A percentile compares a stretch with the other conserved stretches of the same genome.
Evolutionary conservation across 2,888 invertebrate genomes (phyloP).

Genomic region (Dyspetes luteomarginatus): DNA sequence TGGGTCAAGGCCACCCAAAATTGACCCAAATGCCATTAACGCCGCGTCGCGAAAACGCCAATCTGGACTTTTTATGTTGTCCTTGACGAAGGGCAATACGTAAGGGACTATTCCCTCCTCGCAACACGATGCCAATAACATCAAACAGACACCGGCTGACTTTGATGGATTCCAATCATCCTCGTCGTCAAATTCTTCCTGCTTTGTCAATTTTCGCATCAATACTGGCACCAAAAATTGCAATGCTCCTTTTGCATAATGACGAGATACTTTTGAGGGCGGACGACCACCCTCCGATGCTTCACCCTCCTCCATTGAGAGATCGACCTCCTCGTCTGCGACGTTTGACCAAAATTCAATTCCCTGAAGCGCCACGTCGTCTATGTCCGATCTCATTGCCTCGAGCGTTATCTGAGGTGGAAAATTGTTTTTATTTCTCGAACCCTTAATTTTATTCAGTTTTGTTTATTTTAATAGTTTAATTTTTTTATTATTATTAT

Average conservation of each 20-base stretch:
- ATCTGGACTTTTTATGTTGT: slow-evolving; percentile 95
- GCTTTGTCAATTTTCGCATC: slow-evolving; percentile 96
- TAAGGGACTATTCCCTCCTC: slow-evolving; percentile 98
- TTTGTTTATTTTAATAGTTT: too few relatives aligned
- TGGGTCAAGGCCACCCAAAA: slow-evolving; percentile 95
- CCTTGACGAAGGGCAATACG: slow-evolving; percentile 97
- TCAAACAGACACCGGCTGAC: slow-evolving; percentile 99
- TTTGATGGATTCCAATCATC: slow-evolving; percentile 99
- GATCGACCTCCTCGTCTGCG: slow-evolving; percentile 99
- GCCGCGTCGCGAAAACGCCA: slow-evolving; percentile 98
- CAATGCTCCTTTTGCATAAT: slow-evolving; percentile 99
- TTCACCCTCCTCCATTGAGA: slow-evolving; percentile 96
- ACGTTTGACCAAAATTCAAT: slow-evolving; percentile 99
- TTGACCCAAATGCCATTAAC: slow-evolving; percentile 98
- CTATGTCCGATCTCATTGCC: slow-evolving; percentile 98
- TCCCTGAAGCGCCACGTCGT: slow-evolving; percentile 98
- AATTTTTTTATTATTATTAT: too few relatives aligned
- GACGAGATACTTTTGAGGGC: slow-evolving; percentile 96
- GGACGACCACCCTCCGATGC: slow-evolving; percentile 96
- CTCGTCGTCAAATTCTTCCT: slow-evolving; percentile 98
- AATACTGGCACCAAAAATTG: slow-evolving; percentile 97
- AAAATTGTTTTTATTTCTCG: not conserved
- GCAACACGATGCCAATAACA: slow-evolving; percentile 98
- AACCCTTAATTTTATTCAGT: too few relatives aligned
- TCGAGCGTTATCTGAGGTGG: slow-evolving; percentile 93